Conservation (phyloP, 2,888 invertebrate genomes). For the Zonitis immaculata region DNA sequence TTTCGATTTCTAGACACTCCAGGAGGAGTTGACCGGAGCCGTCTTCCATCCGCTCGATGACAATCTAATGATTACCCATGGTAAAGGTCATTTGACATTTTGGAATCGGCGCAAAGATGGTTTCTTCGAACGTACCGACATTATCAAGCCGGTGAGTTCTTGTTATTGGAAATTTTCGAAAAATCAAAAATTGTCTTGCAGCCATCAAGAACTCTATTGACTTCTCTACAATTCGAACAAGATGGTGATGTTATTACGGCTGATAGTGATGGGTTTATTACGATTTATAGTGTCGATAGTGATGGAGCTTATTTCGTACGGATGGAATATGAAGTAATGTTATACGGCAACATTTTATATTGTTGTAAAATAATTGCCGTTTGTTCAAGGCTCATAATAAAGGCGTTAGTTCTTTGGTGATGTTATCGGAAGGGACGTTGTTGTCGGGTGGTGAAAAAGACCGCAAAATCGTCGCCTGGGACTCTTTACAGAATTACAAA, state of each 20-base stretch:
- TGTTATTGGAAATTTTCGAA: not conserved
- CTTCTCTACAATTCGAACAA: slow-evolving; percentile 83
- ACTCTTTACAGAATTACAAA: slow-evolving; percentile 83
- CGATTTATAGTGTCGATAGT: slow-evolving; percentile 83
- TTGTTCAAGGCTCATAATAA: slow-evolving; percentile 74
- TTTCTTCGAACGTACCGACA: slow-evolving; percentile 84
- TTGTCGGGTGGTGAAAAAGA: slow-evolving; percentile 89
- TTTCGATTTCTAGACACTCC: slow-evolving; percentile 86
- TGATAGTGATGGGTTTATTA: slow-evolving; percentile 87
- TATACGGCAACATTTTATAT: too few relatives aligned
- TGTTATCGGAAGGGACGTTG: slow-evolving; percentile 86
- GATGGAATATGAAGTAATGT: slow-evolving; percentile 79
- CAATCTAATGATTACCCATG: slow-evolving; percentile 85
- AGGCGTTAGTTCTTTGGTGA: slow-evolving; percentile 79
- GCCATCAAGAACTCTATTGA: slow-evolving; percentile 79
- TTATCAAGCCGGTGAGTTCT: slow-evolving; percentile 71
- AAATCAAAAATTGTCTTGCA: slow-evolving; percentile 40
- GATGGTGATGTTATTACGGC: slow-evolving; percentile 91
- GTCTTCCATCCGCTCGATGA: slow-evolving; percentile 90
- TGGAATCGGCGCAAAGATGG: slow-evolving; percentile 91
- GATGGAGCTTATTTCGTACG: slow-evolving; percentile 85
- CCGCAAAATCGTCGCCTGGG: slow-evolving; percentile 88
- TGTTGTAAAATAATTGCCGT: too few relatives aligned
- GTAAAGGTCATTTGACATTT: slow-evolving; percentile 85
- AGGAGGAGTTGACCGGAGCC: slow-evolving; percentile 83